Evolutionary conservation across 2,113 vertebrate genomes (phyloP).

Genomic region (Dicentrarchus labrax): DNA sequence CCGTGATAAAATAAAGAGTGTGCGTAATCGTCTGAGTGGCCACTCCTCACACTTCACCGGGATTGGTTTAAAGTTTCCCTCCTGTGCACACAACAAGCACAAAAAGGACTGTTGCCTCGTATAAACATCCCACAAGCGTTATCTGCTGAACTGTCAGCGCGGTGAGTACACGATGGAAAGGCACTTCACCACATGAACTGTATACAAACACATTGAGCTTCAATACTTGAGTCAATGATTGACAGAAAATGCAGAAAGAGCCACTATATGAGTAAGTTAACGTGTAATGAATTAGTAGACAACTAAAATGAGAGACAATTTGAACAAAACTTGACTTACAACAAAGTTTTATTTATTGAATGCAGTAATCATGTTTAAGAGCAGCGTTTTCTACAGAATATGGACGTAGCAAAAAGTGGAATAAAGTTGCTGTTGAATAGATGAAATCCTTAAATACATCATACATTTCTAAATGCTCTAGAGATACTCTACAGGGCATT

Average conservation of each 20-base stretch:
- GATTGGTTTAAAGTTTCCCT: slow-evolving; percentile 24
- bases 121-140: slow-evolving; percentile 10
- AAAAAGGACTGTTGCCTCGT: neutral
- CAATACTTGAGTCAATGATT: slow-evolving; percentile 12
- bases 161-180: slow-evolving; percentile 30
- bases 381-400: neutral
- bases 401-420: neutral
- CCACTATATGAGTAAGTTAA: neutral
- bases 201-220: slow-evolving; percentile 20
- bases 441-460: neutral
- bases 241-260: neutral
- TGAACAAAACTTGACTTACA: neutral
- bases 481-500: neutral
- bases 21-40: neutral
- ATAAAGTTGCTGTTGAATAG: slow-evolving; percentile 1
- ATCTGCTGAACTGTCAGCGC: slow-evolving; percentile 5
- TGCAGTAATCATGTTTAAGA: neutral
- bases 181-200: neutral
- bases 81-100: slow-evolving; percentile 40
- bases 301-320: neutral
- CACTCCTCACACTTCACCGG: slow-evolving; percentile 31
- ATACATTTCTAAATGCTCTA: neutral
- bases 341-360: slow-evolving; percentile 8
- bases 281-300: neutral
- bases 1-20: neutral